Percentiles rank a stretch among this genome's conserved stretches.
Conservation (phyloP, 2,797 vertebrate species). For the Gambusia yucatana region DNA sequence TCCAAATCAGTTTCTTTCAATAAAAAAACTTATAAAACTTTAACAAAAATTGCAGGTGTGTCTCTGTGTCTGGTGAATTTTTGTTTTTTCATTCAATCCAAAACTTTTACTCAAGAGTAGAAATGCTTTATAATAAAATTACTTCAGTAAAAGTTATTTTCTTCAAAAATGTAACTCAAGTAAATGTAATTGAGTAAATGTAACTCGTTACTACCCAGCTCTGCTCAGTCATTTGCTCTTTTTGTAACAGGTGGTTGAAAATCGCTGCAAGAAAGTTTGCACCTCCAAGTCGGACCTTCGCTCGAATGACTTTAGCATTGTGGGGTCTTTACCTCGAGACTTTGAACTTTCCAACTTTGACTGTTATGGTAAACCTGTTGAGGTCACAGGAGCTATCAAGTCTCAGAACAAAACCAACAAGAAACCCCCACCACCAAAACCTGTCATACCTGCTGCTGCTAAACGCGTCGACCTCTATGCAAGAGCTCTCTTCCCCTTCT, state of each 20-base stretch:
- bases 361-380: conserved; percentile 97
- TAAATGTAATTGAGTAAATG: too few species aligned
- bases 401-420: conserved; percentile 93
- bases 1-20: too few species aligned
- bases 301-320: conserved; percentile 98
- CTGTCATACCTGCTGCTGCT: conserved; percentile 94
- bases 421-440: conserved; percentile 92
- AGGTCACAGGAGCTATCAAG: conserved; percentile 89
- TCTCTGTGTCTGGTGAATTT: too few species aligned
- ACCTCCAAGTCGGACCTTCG: conserved; percentile 97
- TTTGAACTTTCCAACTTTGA: conserved; percentile 98
- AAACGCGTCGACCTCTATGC: conserved; percentile 96
- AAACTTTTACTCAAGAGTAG: too few species aligned
- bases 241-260: conserved; percentile 90
- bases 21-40: too few species aligned
- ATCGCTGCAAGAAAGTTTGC: conserved; percentile 97
- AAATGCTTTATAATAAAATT: too few species aligned
- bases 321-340: conserved; percentile 96
- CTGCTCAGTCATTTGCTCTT: conserved; percentile 6
- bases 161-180: too few species aligned
- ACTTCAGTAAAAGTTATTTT: too few species aligned
- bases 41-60: too few species aligned
- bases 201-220: background rate
- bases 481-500: conserved; percentile 93
- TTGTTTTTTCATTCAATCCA: too few species aligned